Base-by-base conservation (phyloP, 2,888 invertebrate species). In the Amphipyra tragopoginis region DNA sequence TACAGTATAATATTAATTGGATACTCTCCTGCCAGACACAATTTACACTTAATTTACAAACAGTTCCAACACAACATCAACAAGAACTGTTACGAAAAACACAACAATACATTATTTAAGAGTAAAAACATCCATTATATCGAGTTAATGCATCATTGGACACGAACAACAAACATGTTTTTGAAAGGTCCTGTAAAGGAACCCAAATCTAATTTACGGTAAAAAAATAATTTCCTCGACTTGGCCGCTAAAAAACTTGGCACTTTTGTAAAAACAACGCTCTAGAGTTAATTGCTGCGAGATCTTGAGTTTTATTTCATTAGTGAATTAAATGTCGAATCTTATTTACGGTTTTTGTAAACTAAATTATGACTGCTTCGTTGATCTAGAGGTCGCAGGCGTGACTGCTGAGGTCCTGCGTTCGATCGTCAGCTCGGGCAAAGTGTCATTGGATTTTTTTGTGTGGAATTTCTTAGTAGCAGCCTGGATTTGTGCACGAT, bases 151-250 rank as follows among this genome's bases (percentile, higher is more conserved):
- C 48, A 65, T 36, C 57, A 61, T 52, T 0, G 11, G 43, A 5
- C 57, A 43, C 39, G 45, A 77, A 68, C 51, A 73, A 68, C 54
- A 77, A 77, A 68, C 59, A 74, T 73, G 78, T 73, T 73, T 47
- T 63, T 77, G 51, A 59, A 59, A 63, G 26, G 47, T 57, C 49
- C 33, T 71, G 49, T 42, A 42, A 53, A 54, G 44, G 40, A 43
- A 68, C 50, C 40, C 26, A 40, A 58, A 70, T 52, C 33, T 38
- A 60, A 59, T 59, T 54, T 59, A 50, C 44, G 36, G 52, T 8
- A n/a, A 33, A 59, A 61, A 44, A 76, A 61, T 52, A 53, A 55
- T 73, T 57, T 72, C 45, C 21, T 21, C 21, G 43, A 62, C 21
- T 54, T 48, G 10, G 10, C 13, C 54, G 38, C 43, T 36, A 42